These are phyloP conservation scores for Melitaea cinxia DNA, from an alignment of 1,140 invertebrate genomes.

Conservation along the genomic window DNA sequence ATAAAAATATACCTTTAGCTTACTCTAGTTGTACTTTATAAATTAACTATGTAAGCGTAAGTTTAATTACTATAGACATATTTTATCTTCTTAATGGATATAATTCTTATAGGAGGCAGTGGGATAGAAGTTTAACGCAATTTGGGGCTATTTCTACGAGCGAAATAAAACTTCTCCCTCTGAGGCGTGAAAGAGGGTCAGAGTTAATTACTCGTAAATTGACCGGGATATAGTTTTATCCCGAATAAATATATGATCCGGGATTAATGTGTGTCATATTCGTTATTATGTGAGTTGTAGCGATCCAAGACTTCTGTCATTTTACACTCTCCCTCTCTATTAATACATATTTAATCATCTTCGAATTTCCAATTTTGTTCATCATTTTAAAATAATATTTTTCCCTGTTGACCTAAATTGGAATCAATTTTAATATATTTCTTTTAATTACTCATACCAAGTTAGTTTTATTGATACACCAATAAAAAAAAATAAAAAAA, in stretches of 20 bases:
- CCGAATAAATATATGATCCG: slow-evolving; percentile 61
- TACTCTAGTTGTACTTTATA: no score
- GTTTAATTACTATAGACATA: background rate
- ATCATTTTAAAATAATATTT: no score
- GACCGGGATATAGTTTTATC: slow-evolving; percentile 73
- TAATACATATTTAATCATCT: no score
- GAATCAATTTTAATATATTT: no score
- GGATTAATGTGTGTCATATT: slow-evolving; percentile 68
- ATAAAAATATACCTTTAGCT: background rate
- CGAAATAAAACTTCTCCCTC: slow-evolving; percentile 77
- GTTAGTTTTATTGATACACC: no score
- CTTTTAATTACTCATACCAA: no score
- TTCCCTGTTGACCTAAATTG: no score
- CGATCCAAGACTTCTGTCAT: slow-evolving; percentile 20
- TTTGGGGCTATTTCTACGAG: slow-evolving; percentile 59
- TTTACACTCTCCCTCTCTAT: background rate
- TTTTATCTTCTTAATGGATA: slow-evolving; percentile 6
- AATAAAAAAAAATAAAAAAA: no score
- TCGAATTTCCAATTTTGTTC: no score
- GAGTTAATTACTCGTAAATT: slow-evolving; percentile 80
- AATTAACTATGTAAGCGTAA: no score
- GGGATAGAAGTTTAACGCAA: slow-evolving; percentile 54
- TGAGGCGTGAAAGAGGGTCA: slow-evolving; percentile 73
- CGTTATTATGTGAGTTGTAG: slow-evolving; percentile 47
- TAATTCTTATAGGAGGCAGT: background rate